phyloP scores from a whole-genome alignment of 2,113 vertebrate species.

The Nansenia antarctica region DNA sequence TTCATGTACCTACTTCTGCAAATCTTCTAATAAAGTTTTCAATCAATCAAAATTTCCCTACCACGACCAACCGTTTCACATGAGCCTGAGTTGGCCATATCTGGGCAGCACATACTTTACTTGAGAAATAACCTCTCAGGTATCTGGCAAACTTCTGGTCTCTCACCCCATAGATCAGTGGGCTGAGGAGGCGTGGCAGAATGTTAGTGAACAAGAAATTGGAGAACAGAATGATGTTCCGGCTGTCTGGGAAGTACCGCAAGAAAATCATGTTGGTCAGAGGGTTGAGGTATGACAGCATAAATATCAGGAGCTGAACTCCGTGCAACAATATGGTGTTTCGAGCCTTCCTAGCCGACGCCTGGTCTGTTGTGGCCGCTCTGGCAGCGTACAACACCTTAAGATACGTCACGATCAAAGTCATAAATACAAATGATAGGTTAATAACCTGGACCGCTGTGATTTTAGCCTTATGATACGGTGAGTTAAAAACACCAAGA shows the following conservation, averaged over 20 bases:
- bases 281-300: constrained; percentile 48
- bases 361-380: constrained; percentile 12
- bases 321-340: constrained; percentile 65
- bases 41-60: too few species aligned
- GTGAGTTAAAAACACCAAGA: constrained; percentile 11
- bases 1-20: too few species aligned
- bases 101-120: not conserved
- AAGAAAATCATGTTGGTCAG: constrained; percentile 9
- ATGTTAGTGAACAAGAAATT: constrained; percentile 46
- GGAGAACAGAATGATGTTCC: constrained; percentile 22
- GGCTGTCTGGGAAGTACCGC: constrained; percentile 1
- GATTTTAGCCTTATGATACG: constrained; percentile 21
- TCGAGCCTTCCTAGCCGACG: constrained; percentile 49
- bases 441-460: constrained; percentile 27
- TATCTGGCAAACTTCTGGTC: constrained; percentile 49
- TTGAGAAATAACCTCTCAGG: constrained; percentile 15
- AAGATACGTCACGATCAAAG: constrained; percentile 54
- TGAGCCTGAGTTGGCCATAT: not conserved
- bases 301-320: constrained; percentile 53
- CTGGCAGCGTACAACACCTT: constrained; percentile 48
- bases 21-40: too few species aligned
- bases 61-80: too few species aligned
- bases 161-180: constrained; percentile 60
- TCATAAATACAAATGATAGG: constrained; percentile 52
- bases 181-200: constrained; percentile 58